These are phyloP conservation scores for Dryobates pubescens DNA, from an alignment of 2,797 vertebrate species.

Conservation along the genomic window DNA sequence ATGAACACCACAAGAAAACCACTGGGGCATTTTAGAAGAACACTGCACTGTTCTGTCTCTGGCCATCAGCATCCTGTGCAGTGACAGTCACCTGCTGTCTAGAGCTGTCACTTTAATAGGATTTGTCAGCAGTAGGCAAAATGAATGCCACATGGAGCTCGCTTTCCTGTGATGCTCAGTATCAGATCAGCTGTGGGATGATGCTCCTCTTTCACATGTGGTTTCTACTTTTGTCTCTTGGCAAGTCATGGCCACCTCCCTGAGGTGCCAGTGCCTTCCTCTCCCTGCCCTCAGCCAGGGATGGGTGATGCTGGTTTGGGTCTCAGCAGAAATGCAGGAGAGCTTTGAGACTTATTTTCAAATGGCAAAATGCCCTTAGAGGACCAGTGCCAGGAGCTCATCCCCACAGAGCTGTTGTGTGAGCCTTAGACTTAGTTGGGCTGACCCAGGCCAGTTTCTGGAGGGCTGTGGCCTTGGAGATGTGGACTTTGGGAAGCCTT, in stretches of 20 bases:
- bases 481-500: neutral
- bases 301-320: rapidly evolving
- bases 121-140: neutral
- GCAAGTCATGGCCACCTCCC: neutral
- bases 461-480: rapidly evolving
- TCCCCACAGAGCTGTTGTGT: rapidly evolving
- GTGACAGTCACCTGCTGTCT: neutral
- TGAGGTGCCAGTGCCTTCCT: neutral
- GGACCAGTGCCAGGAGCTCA: neutral
- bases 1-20: neutral
- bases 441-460: too few relatives aligned
- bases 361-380: neutral
- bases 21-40: neutral
- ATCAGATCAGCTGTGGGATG: rapidly evolving
- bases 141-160: neutral
- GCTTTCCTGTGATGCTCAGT: neutral
- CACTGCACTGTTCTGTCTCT: rapidly evolving
- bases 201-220: rapidly evolving
- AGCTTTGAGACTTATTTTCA: neutral
- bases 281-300: neutral
- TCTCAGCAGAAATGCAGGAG: neutral
- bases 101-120: neutral
- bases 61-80: neutral
- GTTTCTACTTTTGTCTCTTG: neutral
- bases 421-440: neutral